A percentile compares a stretch with the other conserved stretches of the same genome.
Evolutionary conservation across 2,113 vertebrate genomes (phyloP).

Genomic region (Microcebus jonahi): DNA sequence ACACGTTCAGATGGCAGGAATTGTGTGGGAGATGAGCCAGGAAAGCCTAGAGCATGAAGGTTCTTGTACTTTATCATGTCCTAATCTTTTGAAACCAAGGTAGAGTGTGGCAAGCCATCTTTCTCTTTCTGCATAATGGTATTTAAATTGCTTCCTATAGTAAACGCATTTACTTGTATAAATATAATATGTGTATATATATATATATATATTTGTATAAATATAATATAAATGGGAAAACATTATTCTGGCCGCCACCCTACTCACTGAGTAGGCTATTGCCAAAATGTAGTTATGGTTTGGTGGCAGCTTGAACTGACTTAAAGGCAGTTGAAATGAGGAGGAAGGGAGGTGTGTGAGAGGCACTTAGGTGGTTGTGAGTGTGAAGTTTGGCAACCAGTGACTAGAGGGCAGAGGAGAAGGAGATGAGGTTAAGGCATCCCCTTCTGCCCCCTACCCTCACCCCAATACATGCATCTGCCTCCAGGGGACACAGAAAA

Average conservation of each 20-base stretch:
- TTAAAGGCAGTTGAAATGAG: not conserved
- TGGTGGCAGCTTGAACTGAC: not conserved
- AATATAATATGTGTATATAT: not conserved
- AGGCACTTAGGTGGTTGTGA: not conserved
- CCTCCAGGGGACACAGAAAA: not conserved
- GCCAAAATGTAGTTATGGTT: not conserved
- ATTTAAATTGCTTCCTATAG: constrained; percentile 11
- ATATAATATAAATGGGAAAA: not conserved
- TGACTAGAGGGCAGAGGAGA: not conserved
- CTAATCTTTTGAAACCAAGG: not conserved
- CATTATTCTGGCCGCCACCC: not conserved
- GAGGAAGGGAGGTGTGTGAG: not conserved
- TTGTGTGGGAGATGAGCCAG: not conserved
- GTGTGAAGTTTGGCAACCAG: not conserved
- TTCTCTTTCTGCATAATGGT: not conserved
- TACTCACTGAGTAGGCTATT: not conserved
- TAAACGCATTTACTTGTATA: not conserved
- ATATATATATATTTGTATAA: not conserved
- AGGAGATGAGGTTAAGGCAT: not conserved
- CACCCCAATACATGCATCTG: not conserved
- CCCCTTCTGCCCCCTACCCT: not conserved
- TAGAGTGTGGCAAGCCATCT: not conserved
- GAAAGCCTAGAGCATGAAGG: not conserved
- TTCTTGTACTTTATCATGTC: not conserved
- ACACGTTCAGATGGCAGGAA: not conserved